Evolutionary conservation across 2,888 invertebrate species (phyloP).

Genomic region (Homarus gammarus): DNA sequence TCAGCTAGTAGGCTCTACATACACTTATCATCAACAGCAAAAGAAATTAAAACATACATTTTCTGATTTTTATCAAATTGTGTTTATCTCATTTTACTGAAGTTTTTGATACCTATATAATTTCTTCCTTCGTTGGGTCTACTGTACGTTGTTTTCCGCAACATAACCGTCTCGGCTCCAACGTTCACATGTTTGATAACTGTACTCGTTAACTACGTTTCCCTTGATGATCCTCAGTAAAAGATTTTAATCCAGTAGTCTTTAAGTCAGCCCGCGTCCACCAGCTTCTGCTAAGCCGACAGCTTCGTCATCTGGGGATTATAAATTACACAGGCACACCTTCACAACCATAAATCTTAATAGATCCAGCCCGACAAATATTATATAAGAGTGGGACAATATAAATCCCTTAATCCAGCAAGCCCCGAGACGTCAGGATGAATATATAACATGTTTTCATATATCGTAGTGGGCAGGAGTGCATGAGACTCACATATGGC

Average conservation of each 20-base stretch:
- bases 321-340: not conserved
- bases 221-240: too few species aligned
- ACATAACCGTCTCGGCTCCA: too few species aligned
- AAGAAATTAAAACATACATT: too few species aligned
- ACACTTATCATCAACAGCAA: too few species aligned
- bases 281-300: not conserved
- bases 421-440: not conserved
- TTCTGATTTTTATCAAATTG: too few species aligned
- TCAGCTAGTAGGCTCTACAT: too few species aligned
- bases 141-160: too few species aligned
- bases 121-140: too few species aligned
- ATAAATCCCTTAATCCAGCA: not conserved
- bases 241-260: not conserved
- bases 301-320: not conserved
- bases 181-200: too few species aligned
- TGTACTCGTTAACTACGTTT: too few species aligned
- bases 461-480: not conserved
- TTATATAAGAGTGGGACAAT: not conserved
- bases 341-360: not conserved
- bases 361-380: slow-evolving; percentile 1
- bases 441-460: slow-evolving; percentile 1
- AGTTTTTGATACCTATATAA: too few species aligned
- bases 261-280: not conserved
- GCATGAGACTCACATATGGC: not conserved
- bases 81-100: too few species aligned